Conservation (phyloP, 1,140 invertebrate genomes). For the Bombyx mori region ASM3026992v2 NC_085129.1:7641001-7641500, state of each 20-base stretch:
- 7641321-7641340: conserved; percentile 60
- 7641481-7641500: no score
- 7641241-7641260: conserved; percentile 9
- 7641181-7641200: conserved; percentile 54
- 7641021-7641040: conserved; percentile 29
- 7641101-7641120: conserved; percentile 55
- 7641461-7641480: no score
- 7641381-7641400: conserved; percentile 37
- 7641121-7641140: conserved; percentile 44
- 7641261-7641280: conserved; percentile 24
- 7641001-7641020: conserved; percentile 29
- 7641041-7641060: no score
- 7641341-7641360: conserved; percentile 71
- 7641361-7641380: conserved; percentile 66
- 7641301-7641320: conserved; percentile 44
- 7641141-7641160: conserved; percentile 67
- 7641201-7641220: conserved; percentile 1
- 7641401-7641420: conserved; percentile 43
- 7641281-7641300: conserved; percentile 57
- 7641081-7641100: conserved; percentile 23
- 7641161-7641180: conserved; percentile 44
- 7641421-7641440: conserved; percentile 37
- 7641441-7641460: no score
- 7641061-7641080: no score
- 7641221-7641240: not conserved